These are phyloP conservation scores for Nemopilema nomurai DNA, from an alignment of 30 jellyfish, hydroid and myxozoan species.

Conservation along the genomic window DNA sequence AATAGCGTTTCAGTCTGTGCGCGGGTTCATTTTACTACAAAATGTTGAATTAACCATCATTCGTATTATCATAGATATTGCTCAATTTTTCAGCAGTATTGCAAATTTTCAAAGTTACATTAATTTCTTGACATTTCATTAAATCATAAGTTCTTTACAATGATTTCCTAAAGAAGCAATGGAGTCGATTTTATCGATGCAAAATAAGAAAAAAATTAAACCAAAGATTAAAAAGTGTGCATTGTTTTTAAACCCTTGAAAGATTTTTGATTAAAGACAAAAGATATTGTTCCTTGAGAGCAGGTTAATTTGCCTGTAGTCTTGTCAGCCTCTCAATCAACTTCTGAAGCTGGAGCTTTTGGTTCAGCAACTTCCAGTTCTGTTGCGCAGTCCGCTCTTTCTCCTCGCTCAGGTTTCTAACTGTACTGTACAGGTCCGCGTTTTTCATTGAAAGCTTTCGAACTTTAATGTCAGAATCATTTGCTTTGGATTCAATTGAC, in stretches of 20 bases:
- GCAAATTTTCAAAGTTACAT: too few relatives aligned
- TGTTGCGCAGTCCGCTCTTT: conserved; percentile 48
- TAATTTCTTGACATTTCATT: too few relatives aligned
- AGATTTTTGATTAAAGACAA: too few relatives aligned
- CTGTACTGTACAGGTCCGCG: conserved; percentile 32
- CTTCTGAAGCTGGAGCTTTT: conserved; percentile 89
- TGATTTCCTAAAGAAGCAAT: too few relatives aligned
- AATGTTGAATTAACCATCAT: too few relatives aligned
- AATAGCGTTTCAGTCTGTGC: too few relatives aligned
- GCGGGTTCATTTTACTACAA: too few relatives aligned
- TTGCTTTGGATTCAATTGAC: conserved; percentile 69
- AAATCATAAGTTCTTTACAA: too few relatives aligned
- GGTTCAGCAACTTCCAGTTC: conserved; percentile 76
- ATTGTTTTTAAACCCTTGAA: background rate
- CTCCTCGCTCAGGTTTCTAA: conserved; percentile 29
- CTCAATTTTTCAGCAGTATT: too few relatives aligned
- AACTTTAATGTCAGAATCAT: conserved; percentile 48
- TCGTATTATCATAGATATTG: too few relatives aligned
- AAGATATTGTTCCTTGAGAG: too few relatives aligned
- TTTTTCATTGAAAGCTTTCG: conserved; percentile 53
- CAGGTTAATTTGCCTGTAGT: conserved; percentile 47
- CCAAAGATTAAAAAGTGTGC: background rate
- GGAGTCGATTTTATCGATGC: background rate
- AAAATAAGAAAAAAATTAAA: too few relatives aligned
- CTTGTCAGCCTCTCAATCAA: conserved; percentile 87